phyloP scores from a whole-genome alignment of 2,797 vertebrate genomes.

The Molothrus ater region DNA sequence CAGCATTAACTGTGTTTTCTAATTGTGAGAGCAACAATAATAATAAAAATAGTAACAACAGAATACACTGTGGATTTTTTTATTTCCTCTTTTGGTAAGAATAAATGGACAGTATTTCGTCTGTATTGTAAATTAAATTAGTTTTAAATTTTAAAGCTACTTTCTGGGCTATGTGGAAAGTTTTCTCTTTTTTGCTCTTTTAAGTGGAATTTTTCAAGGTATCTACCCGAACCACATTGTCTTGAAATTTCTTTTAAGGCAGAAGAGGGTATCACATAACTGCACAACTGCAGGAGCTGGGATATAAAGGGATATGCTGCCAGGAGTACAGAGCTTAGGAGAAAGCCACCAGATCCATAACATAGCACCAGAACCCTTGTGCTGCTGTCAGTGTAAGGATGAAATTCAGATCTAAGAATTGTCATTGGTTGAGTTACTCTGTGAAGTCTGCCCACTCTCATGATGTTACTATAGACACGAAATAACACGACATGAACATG shows the following conservation, averaged over 20 bases:
- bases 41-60: constrained; percentile 30
- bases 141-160: not conserved
- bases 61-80: not conserved
- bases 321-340: not conserved
- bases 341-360: not conserved
- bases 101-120: not conserved
- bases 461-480: no score
- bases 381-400: fast-evolving
- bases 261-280: not conserved
- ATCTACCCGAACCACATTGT: not conserved
- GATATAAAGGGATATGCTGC: not conserved
- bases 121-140: not conserved
- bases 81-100: not conserved
- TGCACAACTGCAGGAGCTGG: not conserved
- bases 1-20: constrained; percentile 22
- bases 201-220: not conserved
- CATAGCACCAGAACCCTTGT: fast-evolving
- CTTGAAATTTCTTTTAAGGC: not conserved
- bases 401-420: not conserved
- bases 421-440: not conserved
- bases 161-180: not conserved
- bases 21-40: not conserved
- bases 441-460: fast-evolving
- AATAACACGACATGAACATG: no score
- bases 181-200: not conserved